phyloP scores from a whole-genome alignment of 2,113 vertebrate genomes.

The Tragelaphus scriptus region DNA sequence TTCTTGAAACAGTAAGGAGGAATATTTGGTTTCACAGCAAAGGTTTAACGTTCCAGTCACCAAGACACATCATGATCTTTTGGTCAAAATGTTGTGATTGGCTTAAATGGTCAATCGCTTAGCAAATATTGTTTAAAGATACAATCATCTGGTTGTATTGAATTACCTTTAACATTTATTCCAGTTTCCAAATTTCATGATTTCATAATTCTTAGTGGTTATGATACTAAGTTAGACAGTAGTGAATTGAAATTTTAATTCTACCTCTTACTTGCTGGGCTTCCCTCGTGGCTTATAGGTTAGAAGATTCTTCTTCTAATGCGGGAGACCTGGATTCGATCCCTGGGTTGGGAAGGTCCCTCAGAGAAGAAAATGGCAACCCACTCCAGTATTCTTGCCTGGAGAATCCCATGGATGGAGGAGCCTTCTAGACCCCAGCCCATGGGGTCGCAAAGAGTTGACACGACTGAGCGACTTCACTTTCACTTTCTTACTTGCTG shows the following conservation, averaged over 20 bases:
- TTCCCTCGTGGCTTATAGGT: too few relatives aligned
- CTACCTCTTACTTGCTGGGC: neutral
- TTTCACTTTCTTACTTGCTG: neutral
- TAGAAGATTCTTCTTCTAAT: too few relatives aligned
- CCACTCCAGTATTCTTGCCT: too few relatives aligned
- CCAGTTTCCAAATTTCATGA: neutral
- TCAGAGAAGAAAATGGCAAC: too few relatives aligned
- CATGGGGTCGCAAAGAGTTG: too few relatives aligned
- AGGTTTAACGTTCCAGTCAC: neutral
- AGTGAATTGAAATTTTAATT: neutral
- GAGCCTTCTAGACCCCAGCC: too few relatives aligned
- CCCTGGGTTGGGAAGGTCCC: too few relatives aligned
- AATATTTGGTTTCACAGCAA: neutral
- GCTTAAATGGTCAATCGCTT: neutral
- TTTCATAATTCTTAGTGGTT: neutral
- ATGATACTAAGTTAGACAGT: neutral
- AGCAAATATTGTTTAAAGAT: neutral
- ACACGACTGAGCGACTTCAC: too few relatives aligned
- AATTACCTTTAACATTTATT: neutral
- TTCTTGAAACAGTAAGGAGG: neutral
- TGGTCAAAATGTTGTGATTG: neutral
- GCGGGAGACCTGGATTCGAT: too few relatives aligned
- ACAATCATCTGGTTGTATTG: neutral
- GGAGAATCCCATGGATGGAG: too few relatives aligned
- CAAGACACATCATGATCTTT: neutral